These are phyloP conservation scores for Orthonevra nobilis DNA, from an alignment of 2,888 invertebrate species.

Conservation along the genomic window DNA sequence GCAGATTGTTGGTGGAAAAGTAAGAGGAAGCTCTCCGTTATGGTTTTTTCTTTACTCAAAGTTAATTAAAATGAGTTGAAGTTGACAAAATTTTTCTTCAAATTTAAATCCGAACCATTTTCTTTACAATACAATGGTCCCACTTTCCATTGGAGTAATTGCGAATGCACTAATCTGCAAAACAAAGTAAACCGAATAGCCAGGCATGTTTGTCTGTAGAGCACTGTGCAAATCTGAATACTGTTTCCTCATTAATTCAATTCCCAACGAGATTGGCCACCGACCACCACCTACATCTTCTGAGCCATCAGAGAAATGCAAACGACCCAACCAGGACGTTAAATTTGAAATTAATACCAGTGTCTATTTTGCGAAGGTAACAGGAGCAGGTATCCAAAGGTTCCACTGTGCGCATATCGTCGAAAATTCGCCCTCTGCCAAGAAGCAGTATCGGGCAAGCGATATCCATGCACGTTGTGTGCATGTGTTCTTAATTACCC, in stretches of 20 bases:
- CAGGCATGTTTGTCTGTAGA: too few relatives aligned
- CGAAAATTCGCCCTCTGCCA: slow-evolving; percentile 1
- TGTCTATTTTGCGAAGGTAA: not conserved
- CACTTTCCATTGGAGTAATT: too few relatives aligned
- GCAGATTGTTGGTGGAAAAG: too few relatives aligned
- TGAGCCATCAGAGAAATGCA: not conserved
- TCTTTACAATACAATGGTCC: too few relatives aligned
- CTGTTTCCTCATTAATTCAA: slow-evolving; percentile 35
- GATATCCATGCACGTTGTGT: not conserved
- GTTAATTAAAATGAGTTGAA: too few relatives aligned
- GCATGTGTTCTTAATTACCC: slow-evolving; percentile 47
- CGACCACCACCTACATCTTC: not conserved
- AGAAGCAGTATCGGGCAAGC: slow-evolving; percentile 1
- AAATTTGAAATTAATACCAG: slow-evolving; percentile 58
- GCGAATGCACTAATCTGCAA: not conserved
- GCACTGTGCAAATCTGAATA: slow-evolving; percentile 28
- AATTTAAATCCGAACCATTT: too few relatives aligned
- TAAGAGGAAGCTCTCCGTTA: too few relatives aligned
- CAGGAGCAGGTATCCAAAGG: not conserved
- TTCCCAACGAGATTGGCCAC: not conserved
- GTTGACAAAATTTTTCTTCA: too few relatives aligned
- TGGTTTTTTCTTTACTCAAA: too few relatives aligned
- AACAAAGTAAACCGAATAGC: not conserved
- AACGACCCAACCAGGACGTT: slow-evolving; percentile 24
- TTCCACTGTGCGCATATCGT: slow-evolving; percentile 15